phyloP scores from a whole-genome alignment of 2,113 vertebrate genomes.

The Casuarius casuarius region DNA sequence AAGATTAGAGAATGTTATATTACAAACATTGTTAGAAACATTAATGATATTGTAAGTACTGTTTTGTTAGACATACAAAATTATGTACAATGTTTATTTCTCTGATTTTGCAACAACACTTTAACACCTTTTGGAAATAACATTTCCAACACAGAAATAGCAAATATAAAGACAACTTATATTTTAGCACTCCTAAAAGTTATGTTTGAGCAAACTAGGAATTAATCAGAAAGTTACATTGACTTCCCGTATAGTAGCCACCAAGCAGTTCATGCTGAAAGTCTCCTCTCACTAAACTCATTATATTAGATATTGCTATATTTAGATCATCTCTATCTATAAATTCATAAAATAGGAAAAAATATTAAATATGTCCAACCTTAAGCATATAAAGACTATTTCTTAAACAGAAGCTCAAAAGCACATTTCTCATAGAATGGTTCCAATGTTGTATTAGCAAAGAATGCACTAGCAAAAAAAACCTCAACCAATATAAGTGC shows the following conservation, averaged over 20 bases:
- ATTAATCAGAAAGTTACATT: background rate
- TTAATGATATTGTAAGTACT: background rate
- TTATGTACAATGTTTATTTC: background rate
- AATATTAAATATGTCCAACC: background rate
- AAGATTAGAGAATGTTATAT: background rate
- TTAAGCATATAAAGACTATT: background rate
- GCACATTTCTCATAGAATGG: background rate
- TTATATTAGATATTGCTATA: background rate
- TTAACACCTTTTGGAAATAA: background rate
- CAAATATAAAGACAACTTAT: background rate
- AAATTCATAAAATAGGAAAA: background rate
- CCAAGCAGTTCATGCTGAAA: background rate
- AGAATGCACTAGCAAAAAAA: background rate
- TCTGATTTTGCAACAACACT: background rate
- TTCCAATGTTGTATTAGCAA: background rate
- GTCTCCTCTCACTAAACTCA: background rate
- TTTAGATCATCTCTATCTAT: background rate
- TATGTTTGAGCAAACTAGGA: background rate
- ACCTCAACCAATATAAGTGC: background rate
- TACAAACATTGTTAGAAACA: background rate
- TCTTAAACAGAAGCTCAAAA: background rate
- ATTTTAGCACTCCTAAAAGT: background rate
- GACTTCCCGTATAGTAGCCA: background rate
- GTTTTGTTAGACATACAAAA: background rate
- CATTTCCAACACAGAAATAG: background rate